These are phyloP conservation scores for Bostrychus sinensis DNA, from an alignment of 2,113 vertebrate species.

Conservation along the genomic window DNA sequence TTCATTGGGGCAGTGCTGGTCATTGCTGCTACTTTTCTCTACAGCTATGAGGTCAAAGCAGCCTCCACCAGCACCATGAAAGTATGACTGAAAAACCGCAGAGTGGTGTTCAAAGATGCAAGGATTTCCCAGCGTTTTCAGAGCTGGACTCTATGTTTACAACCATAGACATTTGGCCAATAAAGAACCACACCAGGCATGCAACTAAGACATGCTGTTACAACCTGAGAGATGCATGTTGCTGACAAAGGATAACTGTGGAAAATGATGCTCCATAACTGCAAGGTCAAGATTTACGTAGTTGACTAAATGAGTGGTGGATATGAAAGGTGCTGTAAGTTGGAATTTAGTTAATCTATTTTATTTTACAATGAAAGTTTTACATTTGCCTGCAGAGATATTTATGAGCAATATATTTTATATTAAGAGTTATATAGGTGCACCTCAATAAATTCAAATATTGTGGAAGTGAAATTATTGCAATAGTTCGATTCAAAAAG, in stretches of 20 bases:
- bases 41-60: slow-evolving; percentile 87
- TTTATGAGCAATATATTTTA: neutral
- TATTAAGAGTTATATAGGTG: neutral
- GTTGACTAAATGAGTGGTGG: too few species aligned
- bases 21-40: slow-evolving; percentile 93
- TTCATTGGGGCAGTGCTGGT: slow-evolving; percentile 90
- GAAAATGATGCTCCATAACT: neutral
- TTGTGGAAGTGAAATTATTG: too few species aligned
- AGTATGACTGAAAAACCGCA: slow-evolving; percentile 27
- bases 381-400: neutral
- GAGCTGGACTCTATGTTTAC: slow-evolving; percentile 11
- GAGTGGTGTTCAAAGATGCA: neutral
- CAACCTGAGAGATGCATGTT: neutral
- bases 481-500: too few species aligned
- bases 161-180: neutral
- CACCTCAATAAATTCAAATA: neutral
- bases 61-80: slow-evolving; percentile 69
- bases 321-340: too few species aligned
- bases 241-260: neutral
- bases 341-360: neutral
- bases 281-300: too few species aligned
- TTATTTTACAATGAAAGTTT: neutral
- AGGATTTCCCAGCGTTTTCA: neutral
- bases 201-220: neutral
- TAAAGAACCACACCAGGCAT: neutral